These are phyloP conservation scores for Odocoileus virginianus DNA, from an alignment of 2,113 vertebrate genomes.

Conservation along the genomic window DNA sequence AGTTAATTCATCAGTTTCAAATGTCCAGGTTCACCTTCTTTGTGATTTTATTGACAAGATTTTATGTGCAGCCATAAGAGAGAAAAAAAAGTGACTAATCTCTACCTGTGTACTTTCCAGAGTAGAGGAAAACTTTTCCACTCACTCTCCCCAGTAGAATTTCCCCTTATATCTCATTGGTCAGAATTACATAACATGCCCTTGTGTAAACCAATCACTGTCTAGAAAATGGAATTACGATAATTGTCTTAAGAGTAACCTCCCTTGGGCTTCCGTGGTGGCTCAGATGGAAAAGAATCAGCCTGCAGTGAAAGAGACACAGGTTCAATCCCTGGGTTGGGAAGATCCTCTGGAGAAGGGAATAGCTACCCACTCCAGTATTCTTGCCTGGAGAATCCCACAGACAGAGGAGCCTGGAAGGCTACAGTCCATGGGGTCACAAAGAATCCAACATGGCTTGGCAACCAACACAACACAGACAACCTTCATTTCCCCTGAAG, in stretches of 20 bases:
- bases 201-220: slow-evolving; percentile 14
- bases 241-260: neutral
- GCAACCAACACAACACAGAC: neutral
- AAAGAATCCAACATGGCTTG: neutral
- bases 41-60: neutral
- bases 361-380: neutral
- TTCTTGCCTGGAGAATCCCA: neutral
- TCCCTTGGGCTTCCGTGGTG: neutral
- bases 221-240: slow-evolving; percentile 37
- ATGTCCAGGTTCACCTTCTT: neutral
- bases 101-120: neutral
- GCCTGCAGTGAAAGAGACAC: neutral
- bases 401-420: neutral
- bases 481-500: neutral
- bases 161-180: neutral
- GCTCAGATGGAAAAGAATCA: neutral
- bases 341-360: neutral
- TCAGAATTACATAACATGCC: neutral
- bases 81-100: neutral
- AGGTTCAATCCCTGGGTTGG: neutral
- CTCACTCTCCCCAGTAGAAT: neutral
- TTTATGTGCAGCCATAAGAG: neutral
- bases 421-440: neutral
- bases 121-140: neutral
- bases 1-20: neutral